Evolutionary conservation across 2,113 vertebrate species (phyloP).

Genomic region (Strix aluco): DNA sequence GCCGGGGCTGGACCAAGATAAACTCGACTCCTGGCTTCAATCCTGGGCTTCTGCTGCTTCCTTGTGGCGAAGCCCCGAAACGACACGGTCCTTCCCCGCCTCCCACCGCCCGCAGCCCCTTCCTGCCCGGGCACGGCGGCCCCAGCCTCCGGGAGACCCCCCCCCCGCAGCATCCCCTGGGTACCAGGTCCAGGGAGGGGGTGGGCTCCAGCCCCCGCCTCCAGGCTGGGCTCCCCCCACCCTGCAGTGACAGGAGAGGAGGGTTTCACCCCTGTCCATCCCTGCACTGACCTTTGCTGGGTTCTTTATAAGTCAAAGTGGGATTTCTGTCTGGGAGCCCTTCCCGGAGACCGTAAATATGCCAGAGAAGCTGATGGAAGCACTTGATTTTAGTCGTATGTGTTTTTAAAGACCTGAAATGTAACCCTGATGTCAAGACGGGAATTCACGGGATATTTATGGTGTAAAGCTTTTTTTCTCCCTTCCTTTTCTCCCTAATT

Average conservation of each 20-base stretch:
- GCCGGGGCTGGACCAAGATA: background rate
- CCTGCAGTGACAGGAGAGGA: background rate
- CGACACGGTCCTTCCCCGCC: conserved; percentile 34
- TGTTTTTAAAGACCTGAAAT: conserved; percentile 56
- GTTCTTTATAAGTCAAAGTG: background rate
- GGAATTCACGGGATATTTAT: conserved; percentile 46
- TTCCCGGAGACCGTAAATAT: conserved; percentile 54
- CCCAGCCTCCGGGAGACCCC: background rate
- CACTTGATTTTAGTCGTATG: conserved; percentile 14
- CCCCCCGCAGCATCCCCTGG: background rate
- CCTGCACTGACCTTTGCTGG: background rate
- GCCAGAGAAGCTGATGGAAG: conserved; percentile 17
- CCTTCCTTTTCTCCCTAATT: background rate
- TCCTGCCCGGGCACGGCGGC: background rate
- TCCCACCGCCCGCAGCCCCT: background rate
- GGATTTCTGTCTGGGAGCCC: conserved; percentile 6
- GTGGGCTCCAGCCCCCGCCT: background rate
- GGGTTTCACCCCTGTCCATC: background rate
- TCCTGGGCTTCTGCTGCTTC: conserved; percentile 81
- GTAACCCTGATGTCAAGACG: background rate
- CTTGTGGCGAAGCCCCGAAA: conserved; percentile 75
- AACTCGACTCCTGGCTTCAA: background rate
- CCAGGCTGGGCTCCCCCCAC: background rate
- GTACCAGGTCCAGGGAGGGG: background rate
- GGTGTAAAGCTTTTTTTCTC: background rate